Conservation (phyloP, 2,797 vertebrate genomes). For the Phoebastria nigripes region DNA sequence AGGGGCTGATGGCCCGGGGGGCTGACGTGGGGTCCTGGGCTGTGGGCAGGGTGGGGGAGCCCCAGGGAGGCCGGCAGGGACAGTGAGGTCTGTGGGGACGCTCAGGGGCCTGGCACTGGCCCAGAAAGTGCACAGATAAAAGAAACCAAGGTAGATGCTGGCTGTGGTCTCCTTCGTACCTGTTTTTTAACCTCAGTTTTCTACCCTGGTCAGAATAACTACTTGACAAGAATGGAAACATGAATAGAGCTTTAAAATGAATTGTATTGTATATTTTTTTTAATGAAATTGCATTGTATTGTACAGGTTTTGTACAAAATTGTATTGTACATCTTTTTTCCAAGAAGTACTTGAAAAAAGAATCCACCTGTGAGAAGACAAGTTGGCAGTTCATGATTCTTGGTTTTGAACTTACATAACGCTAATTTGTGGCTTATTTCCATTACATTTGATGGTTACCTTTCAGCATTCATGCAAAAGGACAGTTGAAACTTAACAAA, state of each 20-base stretch:
- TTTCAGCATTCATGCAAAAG: neutral
- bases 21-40: neutral
- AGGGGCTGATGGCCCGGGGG: no score
- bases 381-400: rapidly evolving
- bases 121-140: neutral
- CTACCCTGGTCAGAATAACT: neutral
- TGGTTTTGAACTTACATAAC: neutral
- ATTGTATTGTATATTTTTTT: neutral
- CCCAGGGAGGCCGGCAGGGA: no score
- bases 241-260: neutral
- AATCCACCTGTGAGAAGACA: neutral
- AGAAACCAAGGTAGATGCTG: neutral
- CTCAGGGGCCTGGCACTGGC: neutral
- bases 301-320: neutral
- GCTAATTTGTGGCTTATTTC: neutral
- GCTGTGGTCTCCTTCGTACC: neutral
- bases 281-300: neutral
- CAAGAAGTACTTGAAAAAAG: neutral
- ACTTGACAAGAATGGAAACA: neutral
- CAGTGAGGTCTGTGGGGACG: no score
- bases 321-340: neutral
- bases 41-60: neutral
- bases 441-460: neutral
- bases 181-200: neutral
- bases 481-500: neutral